Base-by-base conservation (phyloP, 2,888 invertebrate genomes). In the Panorpa germanica region DNA sequence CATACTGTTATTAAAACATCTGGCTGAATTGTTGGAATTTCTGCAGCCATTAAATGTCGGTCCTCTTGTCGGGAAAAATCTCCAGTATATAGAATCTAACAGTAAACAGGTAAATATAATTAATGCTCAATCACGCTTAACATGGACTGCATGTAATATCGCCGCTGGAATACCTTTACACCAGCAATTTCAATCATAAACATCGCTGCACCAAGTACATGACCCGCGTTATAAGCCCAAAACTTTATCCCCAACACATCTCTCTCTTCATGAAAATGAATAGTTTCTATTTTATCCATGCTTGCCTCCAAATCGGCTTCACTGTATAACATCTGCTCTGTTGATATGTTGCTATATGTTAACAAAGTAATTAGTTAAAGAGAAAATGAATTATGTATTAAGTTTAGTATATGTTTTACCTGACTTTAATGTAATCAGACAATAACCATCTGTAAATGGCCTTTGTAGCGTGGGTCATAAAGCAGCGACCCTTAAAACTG, bases 161-260 rank as follows among this genome's bases (percentile, higher is more conserved):
- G 11, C 9, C 15, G 9, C 9, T 12, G 5, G 19, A 25, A 29
- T 46, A 70, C 69, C 61, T 88, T 91, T 3, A 96, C 93, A 9
- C 96, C 98, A 17, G 96, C 98, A 28, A 99, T 98, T 63, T 98
- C 96, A 34, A 99, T 86, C 93, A 98, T 95, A 52, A 99, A 99
- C 96, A 99, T 99, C 31, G 96, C 96, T 0, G 98, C 98, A 0
- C 98, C 98, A 1, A 99, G 61, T 3, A 98, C 98, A 54, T 98
- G 98, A 0, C 98, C 98, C 0, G 98, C 98, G 50, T 91, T 90
- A 53, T 98, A 99, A 0, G 95, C 93, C 85, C 96, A 96, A 58
- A 99, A 98, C 44, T 86, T 73, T 1, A 98, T 75, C 0, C 95
- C 98, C 44, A 86, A 76, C 2, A 98, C 83, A 45, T 96, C 96